Evolutionary conservation across 2,888 invertebrate species (phyloP).

Genomic region (Eupeodes luniger): DNA sequence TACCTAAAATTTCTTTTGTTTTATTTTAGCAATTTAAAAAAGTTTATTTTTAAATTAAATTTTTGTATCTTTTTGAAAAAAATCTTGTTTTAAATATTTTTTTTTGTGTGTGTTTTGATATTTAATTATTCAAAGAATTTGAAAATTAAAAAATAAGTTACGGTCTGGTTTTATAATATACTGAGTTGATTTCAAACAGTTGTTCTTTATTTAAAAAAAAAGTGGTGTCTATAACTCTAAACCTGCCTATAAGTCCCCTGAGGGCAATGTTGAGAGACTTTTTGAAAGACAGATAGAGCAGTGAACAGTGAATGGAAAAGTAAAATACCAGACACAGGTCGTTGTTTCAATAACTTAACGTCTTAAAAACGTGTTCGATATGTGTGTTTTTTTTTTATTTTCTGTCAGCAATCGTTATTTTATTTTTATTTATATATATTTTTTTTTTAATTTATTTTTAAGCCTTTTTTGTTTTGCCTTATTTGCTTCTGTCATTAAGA

Average conservation of each 20-base stretch:
- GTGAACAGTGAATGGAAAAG: constrained; percentile 17
- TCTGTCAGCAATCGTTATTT: constrained; percentile 21
- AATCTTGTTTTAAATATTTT: constrained; percentile 14
- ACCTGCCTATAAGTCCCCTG: constrained; percentile 1
- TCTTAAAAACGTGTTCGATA: constrained; percentile 40
- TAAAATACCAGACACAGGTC: constrained; percentile 54
- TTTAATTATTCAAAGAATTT: constrained; percentile 66
- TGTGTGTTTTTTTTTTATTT: neutral
- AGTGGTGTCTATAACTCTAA: neutral
- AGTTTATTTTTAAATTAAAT: constrained; percentile 21
- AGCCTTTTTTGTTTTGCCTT: constrained; percentile 14
- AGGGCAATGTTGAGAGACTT: constrained; percentile 5
- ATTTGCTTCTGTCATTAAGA: constrained; percentile 48
- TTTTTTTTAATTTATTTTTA: constrained; percentile 24
- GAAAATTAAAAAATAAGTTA: constrained; percentile 55
- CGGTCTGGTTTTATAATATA: constrained; percentile 51
- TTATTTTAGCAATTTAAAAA: constrained; percentile 17
- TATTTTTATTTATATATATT: constrained; percentile 17
- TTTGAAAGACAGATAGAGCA: neutral
- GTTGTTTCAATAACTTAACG: constrained; percentile 63
- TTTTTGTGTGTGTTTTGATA: constrained; percentile 7
- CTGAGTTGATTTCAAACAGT: constrained; percentile 30
- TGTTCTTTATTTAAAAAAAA: too few species aligned
- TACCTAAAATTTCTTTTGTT: constrained; percentile 2
- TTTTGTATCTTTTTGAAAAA: constrained; percentile 20